Percentiles rank a stretch among this genome's conserved stretches.
phyloP scores from a whole-genome alignment of 2,113 vertebrate species.

The Arizona elegans region DNA sequence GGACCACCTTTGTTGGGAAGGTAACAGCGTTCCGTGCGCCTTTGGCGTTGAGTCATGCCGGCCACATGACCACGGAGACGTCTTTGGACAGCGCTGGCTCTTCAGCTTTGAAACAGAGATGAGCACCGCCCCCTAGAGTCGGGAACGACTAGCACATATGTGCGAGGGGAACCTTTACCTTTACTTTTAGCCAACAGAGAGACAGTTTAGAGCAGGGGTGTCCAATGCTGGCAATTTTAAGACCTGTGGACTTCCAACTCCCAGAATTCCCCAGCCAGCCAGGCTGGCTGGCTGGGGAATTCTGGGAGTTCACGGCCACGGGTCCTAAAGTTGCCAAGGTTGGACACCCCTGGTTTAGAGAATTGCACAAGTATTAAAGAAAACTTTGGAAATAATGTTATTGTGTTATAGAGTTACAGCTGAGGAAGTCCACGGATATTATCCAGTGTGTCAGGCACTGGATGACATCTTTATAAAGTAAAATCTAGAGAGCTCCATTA shows the following conservation, averaged over 20 bases:
- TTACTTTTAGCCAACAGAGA: background rate
- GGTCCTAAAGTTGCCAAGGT: background rate
- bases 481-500: background rate
- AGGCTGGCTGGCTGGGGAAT: too few species aligned
- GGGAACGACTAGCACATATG: too few species aligned
- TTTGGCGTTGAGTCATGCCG: too few species aligned
- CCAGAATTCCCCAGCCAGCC: too few species aligned
- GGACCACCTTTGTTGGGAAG: too few species aligned
- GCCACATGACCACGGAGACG: too few species aligned
- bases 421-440: background rate
- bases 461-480: background rate
- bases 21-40: too few species aligned
- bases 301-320: background rate
- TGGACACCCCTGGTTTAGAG: background rate
- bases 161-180: too few species aligned
- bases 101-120: too few species aligned
- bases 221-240: background rate
- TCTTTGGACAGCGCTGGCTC: too few species aligned
- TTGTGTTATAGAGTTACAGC: background rate
- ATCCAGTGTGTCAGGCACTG: background rate
- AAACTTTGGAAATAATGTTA: background rate
- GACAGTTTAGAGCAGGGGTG: background rate
- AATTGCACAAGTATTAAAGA: background rate
- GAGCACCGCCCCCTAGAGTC: too few species aligned
- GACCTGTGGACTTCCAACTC: too few species aligned